Percentiles rank a stretch among this genome's conserved stretches.
These are phyloP conservation scores for Lemur catta DNA, from an alignment of 2,797 vertebrate genomes.

Conservation along the genomic window DNA sequence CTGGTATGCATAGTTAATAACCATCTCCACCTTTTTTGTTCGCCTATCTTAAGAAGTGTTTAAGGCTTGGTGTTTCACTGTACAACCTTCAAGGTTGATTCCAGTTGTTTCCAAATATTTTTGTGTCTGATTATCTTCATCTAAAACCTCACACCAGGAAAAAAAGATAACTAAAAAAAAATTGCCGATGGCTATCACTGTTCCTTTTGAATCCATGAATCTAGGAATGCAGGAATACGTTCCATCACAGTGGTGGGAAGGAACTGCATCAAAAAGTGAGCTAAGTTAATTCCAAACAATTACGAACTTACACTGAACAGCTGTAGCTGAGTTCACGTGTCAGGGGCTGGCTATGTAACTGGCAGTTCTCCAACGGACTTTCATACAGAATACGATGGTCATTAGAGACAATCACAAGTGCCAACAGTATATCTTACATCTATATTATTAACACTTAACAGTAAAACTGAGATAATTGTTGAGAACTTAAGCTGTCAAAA, in stretches of 20 bases:
- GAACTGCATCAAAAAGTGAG: neutral
- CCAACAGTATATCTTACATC: neutral
- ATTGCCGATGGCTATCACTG: neutral
- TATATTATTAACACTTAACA: neutral
- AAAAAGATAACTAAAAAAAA: neutral
- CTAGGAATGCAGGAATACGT: neutral
- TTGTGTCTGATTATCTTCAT: neutral
- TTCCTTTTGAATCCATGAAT: neutral
- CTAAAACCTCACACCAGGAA: neutral
- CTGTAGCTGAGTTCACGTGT: neutral
- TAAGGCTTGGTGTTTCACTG: neutral
- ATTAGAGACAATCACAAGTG: neutral
- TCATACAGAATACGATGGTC: neutral
- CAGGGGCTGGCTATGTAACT: neutral
- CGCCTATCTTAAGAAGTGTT: neutral
- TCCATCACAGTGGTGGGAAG: neutral
- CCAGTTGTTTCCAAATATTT: neutral
- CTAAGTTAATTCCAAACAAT: neutral
- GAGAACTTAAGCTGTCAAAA: neutral
- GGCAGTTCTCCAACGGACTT: neutral
- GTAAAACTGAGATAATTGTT: neutral
- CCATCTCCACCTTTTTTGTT: neutral
- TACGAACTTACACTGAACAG: neutral
- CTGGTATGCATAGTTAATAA: neutral
- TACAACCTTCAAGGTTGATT: neutral